Evolutionary conservation across 92 coral and sea anemone species (phyloP), one percentile per base, ranked within the genome.

Genomic region (Palythoa heliodiscus): DNA sequence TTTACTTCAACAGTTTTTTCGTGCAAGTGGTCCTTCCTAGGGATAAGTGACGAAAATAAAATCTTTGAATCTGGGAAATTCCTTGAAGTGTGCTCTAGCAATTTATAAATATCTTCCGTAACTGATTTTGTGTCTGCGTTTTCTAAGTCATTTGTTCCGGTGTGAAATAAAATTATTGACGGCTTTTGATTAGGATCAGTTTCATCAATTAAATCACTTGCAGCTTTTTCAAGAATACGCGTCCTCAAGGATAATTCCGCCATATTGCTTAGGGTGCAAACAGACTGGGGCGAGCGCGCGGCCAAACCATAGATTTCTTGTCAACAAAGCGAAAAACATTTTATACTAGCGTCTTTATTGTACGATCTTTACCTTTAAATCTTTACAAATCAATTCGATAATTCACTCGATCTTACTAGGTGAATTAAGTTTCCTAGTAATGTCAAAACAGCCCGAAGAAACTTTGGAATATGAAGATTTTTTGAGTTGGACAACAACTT

Each of bases 391-490:
- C 71, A 19, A 78, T 78, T 78, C 71, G 53, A 71, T 71, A 38
- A 24, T 15, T 43, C 52, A 38, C 50, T 29, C 35, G 69, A 77
- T 77, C 67, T 54, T 77, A 23, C 70, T 77, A 53, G 83, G 50
- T 76, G 48, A 50, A 11, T 76, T 43, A 43, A 76, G 63, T 24
- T 77, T 77, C 37, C 19, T 24, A 77, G 69, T 14, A 70, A 70
- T 70, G 75, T 70, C 87, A 15, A 70, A 69, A 70, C 80, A 71
- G 54, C 80, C 87, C 37, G 87, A 83, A 24, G 70, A 83, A 29
- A 83, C 78, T 16, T 69, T 83, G 39, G 68, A 64, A 40, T 83
- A 83, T 61, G 50, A 83, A 83, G 70, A 83, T 83, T 83, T 83
- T 83, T 58, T 83, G 58, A 71, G 66, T 11, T 83, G 52, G 80